These are phyloP conservation scores for Melipona beecheii DNA, from an alignment of 2,888 invertebrate genomes.

Conservation along the genomic window DNA sequence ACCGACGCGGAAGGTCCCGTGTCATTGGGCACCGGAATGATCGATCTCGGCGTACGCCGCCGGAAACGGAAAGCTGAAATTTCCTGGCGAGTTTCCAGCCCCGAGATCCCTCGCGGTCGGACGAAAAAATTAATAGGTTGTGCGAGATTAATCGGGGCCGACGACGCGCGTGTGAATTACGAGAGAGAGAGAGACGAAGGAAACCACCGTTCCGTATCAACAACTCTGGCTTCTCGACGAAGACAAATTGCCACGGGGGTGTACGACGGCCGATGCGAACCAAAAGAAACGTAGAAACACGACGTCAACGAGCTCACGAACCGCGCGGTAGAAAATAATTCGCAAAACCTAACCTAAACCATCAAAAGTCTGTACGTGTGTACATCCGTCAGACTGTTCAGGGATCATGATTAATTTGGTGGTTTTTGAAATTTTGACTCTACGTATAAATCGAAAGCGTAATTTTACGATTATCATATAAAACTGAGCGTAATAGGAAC, in stretches of 20 bases:
- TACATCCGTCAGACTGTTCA: too few relatives aligned
- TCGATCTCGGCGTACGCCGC: conserved; percentile 43
- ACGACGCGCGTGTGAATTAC: conserved; percentile 15
- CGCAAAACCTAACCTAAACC: too few relatives aligned
- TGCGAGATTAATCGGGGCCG: conserved; percentile 32
- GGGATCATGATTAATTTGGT: too few relatives aligned
- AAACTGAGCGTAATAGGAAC: too few relatives aligned
- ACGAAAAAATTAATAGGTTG: conserved; percentile 34
- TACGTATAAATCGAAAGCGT: too few relatives aligned
- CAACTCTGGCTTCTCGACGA: not conserved
- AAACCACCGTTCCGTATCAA: not conserved
- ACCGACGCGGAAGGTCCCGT: conserved; percentile 29
- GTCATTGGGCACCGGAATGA: conserved; percentile 38
- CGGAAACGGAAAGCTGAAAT: conserved; percentile 56
- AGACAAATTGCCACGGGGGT: conserved; percentile 20
- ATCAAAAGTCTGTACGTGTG: too few relatives aligned
- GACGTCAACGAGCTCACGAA: not conserved
- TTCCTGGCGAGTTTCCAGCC: conserved; percentile 55
- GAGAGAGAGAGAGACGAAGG: not conserved
- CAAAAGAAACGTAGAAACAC: not conserved
- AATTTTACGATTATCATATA: too few relatives aligned
- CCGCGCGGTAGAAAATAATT: not conserved
- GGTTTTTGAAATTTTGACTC: too few relatives aligned
- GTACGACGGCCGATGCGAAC: not conserved
- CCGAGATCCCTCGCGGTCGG: not conserved